Base-by-base conservation (phyloP, 64 coral and sea anemone genomes). In the Actinia tenebrosa region DNA sequence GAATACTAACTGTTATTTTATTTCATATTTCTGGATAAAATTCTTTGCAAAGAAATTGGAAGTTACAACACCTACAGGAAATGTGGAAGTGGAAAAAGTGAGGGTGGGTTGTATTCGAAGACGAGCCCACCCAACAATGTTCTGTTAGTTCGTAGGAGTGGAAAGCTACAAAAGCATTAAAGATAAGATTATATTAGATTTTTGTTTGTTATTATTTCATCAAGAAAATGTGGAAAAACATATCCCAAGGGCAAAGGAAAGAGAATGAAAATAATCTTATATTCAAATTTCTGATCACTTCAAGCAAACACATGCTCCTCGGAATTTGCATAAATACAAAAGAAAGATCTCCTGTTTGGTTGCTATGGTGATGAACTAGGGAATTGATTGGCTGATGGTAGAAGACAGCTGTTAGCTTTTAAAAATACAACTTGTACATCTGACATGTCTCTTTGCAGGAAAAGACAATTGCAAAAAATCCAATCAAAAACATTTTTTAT, bases 231-330 rank as follows among this genome's bases (percentile, higher is more conserved):
- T 58, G 56, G n/a, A 66, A 23, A 61, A 30, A 15, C 42, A 13
- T 42, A 25, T 75, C 69, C 69, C 42, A n/a, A 75, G 69, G 69
- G 45, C 43, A 81, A 81, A 53, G 1, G 4, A 11, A 81, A 50
- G 44, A 53, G 44, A 79, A 47, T 17, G 13, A 45, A 79, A 43
- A 79, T 79, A 50, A 81, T 47, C 27, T 81, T 20, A 22, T 81
- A 45, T 50, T 81, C 79, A 81, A 81, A 81, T 50, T 50, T 81
- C 50, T 47, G 50, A 22, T 50, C 79, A 81, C 79, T 81, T 50
- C 79, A 81, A 81, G 19, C 79, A 81, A 45, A 81, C 69, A 81
- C 43, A 81, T 81, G 79, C 50, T 23, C 16, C 3, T 81, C 3
- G 3, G 2, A 81, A 81, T 81, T 81, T 81, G 44, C 79, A 81